Conservation (phyloP, 2,888 invertebrate species). For the Leptinotarsa juncta region DNA sequence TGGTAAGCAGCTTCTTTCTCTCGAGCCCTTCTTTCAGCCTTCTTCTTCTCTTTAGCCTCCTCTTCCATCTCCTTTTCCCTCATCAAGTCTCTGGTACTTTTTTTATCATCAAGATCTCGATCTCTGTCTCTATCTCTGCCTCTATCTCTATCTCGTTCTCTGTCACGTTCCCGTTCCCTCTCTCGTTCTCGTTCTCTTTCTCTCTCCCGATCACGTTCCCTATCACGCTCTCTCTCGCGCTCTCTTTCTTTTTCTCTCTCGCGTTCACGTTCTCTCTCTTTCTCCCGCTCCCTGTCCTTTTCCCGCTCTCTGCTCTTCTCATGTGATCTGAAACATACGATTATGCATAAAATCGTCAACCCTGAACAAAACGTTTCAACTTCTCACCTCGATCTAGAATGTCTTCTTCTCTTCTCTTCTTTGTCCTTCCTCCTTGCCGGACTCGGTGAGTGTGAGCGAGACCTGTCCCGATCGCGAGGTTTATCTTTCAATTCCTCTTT, state of each 20-base stretch:
- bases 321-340: constrained; percentile 60
- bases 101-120: constrained; percentile 70
- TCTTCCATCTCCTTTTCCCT: constrained; percentile 90
- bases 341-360: neutral
- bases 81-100: constrained; percentile 73
- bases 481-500: constrained; percentile 69
- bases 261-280: constrained; percentile 62
- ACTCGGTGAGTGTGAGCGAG: constrained; percentile 62
- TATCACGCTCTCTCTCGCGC: constrained; percentile 64
- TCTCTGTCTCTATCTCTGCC: constrained; percentile 70
- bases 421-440: constrained; percentile 61
- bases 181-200: constrained; percentile 67
- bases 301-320: constrained; percentile 63
- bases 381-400: constrained; percentile 67
- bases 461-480: constrained; percentile 53
- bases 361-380: neutral
- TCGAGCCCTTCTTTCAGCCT: constrained; percentile 88
- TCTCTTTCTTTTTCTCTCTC: constrained; percentile 67
- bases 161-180: constrained; percentile 65
- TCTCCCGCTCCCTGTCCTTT: constrained; percentile 62
- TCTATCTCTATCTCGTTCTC: constrained; percentile 65
- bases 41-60: constrained; percentile 90
- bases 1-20: constrained; percentile 98
- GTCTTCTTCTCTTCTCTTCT: constrained; percentile 61
- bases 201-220: constrained; percentile 65